A percentile compares a stretch with the other conserved stretches of the same genome.
Evolutionary conservation across 2,888 invertebrate species (phyloP).

Genomic region (Lamproptera curius): DNA sequence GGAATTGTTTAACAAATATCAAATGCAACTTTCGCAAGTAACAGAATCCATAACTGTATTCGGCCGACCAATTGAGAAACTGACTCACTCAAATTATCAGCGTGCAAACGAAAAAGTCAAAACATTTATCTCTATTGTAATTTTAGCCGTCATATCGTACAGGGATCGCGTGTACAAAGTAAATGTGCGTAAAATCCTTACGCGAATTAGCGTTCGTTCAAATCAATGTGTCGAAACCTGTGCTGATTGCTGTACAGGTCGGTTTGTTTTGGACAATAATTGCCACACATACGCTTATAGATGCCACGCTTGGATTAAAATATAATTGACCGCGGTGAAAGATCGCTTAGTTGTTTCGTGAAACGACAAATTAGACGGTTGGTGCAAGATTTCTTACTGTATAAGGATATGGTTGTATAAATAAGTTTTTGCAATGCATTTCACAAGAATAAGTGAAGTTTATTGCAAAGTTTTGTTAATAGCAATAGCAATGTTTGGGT

Average conservation of each 20-base stretch:
- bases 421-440: constrained; percentile 1
- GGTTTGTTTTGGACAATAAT: constrained; percentile 25
- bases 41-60: too few relatives aligned
- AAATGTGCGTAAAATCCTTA: constrained; percentile 43
- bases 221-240: constrained; percentile 31
- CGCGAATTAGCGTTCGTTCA: constrained; percentile 32
- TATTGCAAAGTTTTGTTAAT: too few relatives aligned
- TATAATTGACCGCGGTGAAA: not conserved
- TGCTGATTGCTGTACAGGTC: constrained; percentile 43
- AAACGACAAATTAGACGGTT: too few relatives aligned
- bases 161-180: constrained; percentile 51
- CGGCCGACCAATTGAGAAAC: constrained; percentile 13
- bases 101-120: constrained; percentile 25
- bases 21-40: too few relatives aligned
- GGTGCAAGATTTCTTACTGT: not conserved
- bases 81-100: constrained; percentile 5
- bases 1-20: too few relatives aligned
- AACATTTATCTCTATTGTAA: constrained; percentile 43
- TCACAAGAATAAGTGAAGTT: too few relatives aligned
- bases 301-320: constrained; percentile 45
- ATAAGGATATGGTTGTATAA: constrained; percentile 36
- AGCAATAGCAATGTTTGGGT: too few relatives aligned
- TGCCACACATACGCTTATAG: constrained; percentile 47
- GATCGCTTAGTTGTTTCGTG: too few relatives aligned
- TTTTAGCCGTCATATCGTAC: constrained; percentile 45